phyloP scores from a whole-genome alignment of 2,113 vertebrate genomes.

The Talpa occidentalis region DNA sequence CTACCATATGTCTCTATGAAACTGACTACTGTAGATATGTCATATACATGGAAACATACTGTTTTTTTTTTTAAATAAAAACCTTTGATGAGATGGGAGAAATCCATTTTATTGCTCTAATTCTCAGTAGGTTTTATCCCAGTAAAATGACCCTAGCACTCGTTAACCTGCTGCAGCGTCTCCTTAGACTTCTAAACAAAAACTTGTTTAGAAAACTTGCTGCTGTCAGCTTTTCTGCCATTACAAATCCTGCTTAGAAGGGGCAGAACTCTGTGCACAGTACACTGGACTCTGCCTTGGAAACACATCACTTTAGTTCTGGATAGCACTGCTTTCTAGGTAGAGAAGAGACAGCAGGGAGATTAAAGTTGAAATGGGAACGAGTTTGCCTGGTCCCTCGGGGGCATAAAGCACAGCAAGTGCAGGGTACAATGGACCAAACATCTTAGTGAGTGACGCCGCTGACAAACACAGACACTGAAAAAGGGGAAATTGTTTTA shows the following conservation, averaged over 20 bases:
- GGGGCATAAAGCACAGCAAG: neutral
- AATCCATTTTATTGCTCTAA: neutral
- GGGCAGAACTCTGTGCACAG: rapidly evolving
- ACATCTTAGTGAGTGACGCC: rapidly evolving
- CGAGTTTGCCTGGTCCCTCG: neutral
- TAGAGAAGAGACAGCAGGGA: neutral
- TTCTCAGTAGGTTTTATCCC: neutral
- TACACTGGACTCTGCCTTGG: neutral
- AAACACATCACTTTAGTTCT: rapidly evolving
- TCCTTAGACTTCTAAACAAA: neutral
- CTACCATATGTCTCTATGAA: neutral
- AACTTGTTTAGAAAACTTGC: neutral
- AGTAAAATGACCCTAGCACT: neutral
- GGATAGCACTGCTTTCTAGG: neutral
- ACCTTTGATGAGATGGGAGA: neutral
- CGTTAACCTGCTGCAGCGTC: neutral
- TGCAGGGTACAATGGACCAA: neutral
- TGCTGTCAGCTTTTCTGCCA: neutral
- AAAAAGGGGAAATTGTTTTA: rapidly evolving
- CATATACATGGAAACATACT: neutral
- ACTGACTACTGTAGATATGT: neutral
- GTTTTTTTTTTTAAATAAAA: neutral
- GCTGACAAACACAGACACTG: rapidly evolving
- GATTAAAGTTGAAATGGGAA: neutral
- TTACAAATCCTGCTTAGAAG: neutral